These are phyloP conservation scores for Dorcus hopei DNA, from an alignment of 2,888 invertebrate genomes.

Conservation along the genomic window DNA sequence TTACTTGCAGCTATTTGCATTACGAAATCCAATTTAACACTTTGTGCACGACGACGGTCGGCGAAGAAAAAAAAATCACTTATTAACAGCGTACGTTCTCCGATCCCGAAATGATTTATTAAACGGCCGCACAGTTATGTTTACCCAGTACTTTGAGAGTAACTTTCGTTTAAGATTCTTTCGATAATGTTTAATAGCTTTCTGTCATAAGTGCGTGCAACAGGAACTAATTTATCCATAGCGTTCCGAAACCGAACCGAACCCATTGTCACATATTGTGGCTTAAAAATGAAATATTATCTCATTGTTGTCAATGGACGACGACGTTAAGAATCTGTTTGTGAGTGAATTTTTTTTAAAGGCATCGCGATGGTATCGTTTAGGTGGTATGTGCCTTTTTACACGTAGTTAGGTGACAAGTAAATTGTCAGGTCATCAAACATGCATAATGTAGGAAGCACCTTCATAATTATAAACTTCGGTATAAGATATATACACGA, in stretches of 20 bases:
- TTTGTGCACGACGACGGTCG: no score
- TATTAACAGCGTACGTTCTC: no score
- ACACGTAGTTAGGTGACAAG: no score
- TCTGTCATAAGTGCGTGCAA: slow-evolving; percentile 1
- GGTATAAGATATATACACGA: background rate
- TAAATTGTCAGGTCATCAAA: no score
- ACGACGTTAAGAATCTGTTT: background rate
- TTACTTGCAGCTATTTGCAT: no score
- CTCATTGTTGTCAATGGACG: background rate
- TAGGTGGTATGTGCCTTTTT: no score
- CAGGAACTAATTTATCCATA: slow-evolving; percentile 2
- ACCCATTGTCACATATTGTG: background rate
- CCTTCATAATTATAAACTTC: no score
- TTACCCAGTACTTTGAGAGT: slow-evolving; percentile 1
- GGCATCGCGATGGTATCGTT: no score
- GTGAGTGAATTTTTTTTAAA: no score
- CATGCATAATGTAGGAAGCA: no score
- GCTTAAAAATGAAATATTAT: background rate
- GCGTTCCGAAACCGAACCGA: background rate
- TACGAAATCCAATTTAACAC: no score
- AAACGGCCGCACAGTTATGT: slow-evolving; percentile 2
- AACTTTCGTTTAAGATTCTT: slow-evolving; percentile 3
- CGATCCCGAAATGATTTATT: slow-evolving; percentile 6
- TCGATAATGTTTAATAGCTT: slow-evolving; percentile 7
- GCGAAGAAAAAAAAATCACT: no score